Evolutionary conservation across 2,113 vertebrate genomes (phyloP).

Genomic region (Excalfactoria chinensis): DNA sequence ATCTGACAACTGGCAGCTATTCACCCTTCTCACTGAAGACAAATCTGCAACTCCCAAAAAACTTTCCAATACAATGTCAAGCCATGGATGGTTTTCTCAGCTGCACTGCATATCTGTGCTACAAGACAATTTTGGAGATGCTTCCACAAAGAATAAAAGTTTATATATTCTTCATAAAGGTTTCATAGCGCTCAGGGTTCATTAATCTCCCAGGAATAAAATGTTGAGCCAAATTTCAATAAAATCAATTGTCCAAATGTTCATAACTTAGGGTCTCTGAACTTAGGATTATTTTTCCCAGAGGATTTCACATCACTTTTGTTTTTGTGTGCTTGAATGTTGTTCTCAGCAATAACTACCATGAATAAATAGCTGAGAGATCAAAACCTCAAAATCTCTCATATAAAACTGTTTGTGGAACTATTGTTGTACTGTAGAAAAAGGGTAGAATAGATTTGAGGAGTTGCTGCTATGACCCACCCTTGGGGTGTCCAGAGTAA

Average conservation of each 20-base stretch:
- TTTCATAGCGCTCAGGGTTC: background rate
- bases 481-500: rapidly evolving
- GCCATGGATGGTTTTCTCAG: background rate
- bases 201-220: background rate
- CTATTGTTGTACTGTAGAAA: background rate
- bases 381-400: background rate
- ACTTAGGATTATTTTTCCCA: background rate
- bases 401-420: background rate
- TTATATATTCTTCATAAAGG: background rate
- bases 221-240: background rate
- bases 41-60: background rate
- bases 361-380: background rate
- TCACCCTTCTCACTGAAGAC: background rate
- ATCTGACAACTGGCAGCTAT: background rate
- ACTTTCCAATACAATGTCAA: background rate
- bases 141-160: background rate
- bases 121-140: background rate
- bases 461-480: rapidly evolving
- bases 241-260: background rate
- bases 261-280: background rate
- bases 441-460: rapidly evolving
- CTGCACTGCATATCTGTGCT: background rate
- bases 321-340: background rate
- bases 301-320: background rate
- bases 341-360: background rate